Base-by-base conservation (phyloP, 2,797 vertebrate species). In the Serranus cabrilla region DNA sequence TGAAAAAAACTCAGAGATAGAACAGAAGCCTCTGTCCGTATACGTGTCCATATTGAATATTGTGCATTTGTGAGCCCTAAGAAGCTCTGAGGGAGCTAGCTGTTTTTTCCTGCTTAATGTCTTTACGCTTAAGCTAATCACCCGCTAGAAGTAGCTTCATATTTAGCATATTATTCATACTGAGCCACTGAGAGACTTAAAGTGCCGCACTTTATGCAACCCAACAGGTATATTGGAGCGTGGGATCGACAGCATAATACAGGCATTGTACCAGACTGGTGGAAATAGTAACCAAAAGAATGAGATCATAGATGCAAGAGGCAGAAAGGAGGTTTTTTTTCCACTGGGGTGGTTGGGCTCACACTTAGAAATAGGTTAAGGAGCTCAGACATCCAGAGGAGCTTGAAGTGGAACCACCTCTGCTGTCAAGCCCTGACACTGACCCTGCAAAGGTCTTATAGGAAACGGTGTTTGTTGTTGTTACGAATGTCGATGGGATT, bases 381-480 rank as follows among this genome's bases (percentile, higher is more conserved):
- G 25, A 62, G 59, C 43, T 64, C 47, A 51, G 47, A 51, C 62
- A 64, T 51, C 61, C 2, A 4, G 14, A 17, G 8, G 20, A 17
- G 40, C 21, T 39, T 16, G 20, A 40, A 50, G 31, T 39, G 11
- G 20, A 39, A 31, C 34, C 62, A 64, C 16, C 20, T 47, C 31
- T 25, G 21, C 11, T 11, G 31, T 49, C 43, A 47, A 68, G 11
- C 54, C 27, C 4, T 37, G 3, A 40, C 2, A 0, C 37, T 68
- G 9, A 47, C 25, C 31, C 16, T 1, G 9, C 9, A 1, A 45
- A 46, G 11, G 7, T 37, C 14, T 50, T 14, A 17, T 23, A 6
- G n/a, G 25, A 54, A 61, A 54, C 14, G 11, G 12, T 55, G 21
- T 54, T 49, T 1, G 20, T 27, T 25, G 11, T 20, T 21, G 31